These are phyloP conservation scores for Rana temporaria DNA, from an alignment of 2,113 vertebrate genomes.

Conservation along the genomic window DNA sequence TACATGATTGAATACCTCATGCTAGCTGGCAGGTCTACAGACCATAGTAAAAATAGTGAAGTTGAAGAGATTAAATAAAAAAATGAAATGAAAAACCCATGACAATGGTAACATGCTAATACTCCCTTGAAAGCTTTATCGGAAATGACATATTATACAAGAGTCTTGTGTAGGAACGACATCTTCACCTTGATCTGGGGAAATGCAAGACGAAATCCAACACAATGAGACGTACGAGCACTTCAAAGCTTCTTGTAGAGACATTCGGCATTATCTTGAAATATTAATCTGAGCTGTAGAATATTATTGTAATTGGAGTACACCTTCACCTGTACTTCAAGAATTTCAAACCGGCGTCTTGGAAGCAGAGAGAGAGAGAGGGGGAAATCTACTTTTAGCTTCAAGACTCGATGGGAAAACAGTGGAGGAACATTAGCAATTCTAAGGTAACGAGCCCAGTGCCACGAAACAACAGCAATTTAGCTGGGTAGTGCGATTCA, in stretches of 20 bases:
- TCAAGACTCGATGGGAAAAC: constrained; percentile 28
- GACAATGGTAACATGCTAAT: constrained; percentile 26
- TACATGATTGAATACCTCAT: background rate
- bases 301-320: constrained; percentile 50
- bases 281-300: constrained; percentile 48
- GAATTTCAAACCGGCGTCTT: constrained; percentile 16
- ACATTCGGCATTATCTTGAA: constrained; percentile 52
- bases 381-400: constrained; percentile 21
- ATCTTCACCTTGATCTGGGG: constrained; percentile 52
- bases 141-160: constrained; percentile 49
- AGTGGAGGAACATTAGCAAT: constrained; percentile 23
- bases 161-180: constrained; percentile 41
- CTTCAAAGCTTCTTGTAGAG: constrained; percentile 57
- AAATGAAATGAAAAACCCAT: background rate
- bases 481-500: constrained; percentile 24
- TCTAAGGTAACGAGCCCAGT: constrained; percentile 20
- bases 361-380: background rate
- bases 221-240: constrained; percentile 43
- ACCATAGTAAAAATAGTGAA: background rate
- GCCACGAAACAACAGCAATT: constrained; percentile 42
- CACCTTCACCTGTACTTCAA: constrained; percentile 42
- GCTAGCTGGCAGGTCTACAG: background rate
- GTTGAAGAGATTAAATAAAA: background rate
- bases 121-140: constrained; percentile 45
- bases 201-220: constrained; percentile 35